A percentile compares a stretch with the other conserved stretches of the same genome.
phyloP scores from a whole-genome alignment of 2,797 vertebrate genomes.

The Characodon lateralis region DNA sequence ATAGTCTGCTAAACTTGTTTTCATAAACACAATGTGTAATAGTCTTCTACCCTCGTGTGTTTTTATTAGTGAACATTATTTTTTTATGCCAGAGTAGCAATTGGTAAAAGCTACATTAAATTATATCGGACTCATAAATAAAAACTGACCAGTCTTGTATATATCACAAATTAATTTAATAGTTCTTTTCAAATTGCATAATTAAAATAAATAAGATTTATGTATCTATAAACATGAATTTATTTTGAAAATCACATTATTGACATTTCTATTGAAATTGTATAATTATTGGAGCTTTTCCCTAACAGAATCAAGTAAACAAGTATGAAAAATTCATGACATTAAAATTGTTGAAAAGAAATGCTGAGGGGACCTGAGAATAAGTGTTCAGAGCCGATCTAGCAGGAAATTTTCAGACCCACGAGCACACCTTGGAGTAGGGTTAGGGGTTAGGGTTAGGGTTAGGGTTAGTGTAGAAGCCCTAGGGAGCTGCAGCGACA shows the following conservation, averaged over 20 bases:
- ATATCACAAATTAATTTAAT: neutral
- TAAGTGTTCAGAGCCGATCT: too few relatives aligned
- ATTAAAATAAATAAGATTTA: neutral
- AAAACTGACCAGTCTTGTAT: neutral
- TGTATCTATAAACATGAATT: neutral
- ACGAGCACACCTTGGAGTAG: too few relatives aligned
- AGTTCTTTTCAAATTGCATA: neutral
- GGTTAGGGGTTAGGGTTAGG: too few relatives aligned
- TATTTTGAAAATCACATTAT: neutral
- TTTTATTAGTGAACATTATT: slow-evolving; percentile 8
- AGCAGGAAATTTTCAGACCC: too few relatives aligned
- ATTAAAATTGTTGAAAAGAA: neutral
- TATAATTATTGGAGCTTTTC: neutral
- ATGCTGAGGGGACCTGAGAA: neutral
- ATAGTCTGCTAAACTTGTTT: slow-evolving; percentile 43
- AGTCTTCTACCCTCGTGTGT: slow-evolving; percentile 20
- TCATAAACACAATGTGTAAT: slow-evolving; percentile 34
- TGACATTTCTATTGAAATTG: neutral
- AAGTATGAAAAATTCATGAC: neutral
- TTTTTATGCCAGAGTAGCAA: neutral
- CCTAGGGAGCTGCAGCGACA: too few relatives aligned
- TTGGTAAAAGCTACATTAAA: neutral
- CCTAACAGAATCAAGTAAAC: neutral
- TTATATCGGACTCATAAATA: neutral
- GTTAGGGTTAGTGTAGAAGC: too few relatives aligned